phyloP scores from a whole-genome alignment of 2,797 vertebrate genomes.

The Spondyliosoma cantharus region DNA sequence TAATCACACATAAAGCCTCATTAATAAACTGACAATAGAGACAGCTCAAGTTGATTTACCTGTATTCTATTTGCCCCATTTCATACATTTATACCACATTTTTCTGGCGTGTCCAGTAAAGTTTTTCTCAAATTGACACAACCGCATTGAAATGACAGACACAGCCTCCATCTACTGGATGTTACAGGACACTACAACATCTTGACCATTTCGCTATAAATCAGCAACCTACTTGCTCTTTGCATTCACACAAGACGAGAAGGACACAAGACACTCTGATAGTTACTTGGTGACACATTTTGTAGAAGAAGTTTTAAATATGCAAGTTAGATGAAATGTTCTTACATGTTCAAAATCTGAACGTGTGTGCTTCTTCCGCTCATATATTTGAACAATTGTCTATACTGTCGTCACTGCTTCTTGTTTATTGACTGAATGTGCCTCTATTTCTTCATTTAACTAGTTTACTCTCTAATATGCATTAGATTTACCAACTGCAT shows the following conservation, averaged over 20 bases:
- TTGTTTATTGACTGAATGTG: not conserved
- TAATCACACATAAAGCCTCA: not conserved
- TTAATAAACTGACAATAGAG: not conserved
- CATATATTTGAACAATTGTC: not conserved
- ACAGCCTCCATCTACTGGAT: constrained; percentile 60
- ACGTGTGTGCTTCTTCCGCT: not conserved
- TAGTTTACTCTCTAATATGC: too few relatives aligned
- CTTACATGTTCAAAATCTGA: too few relatives aligned
- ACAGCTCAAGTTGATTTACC: not conserved
- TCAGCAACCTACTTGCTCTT: too few relatives aligned
- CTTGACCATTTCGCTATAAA: not conserved
- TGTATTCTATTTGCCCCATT: not conserved
- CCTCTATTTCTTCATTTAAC: not conserved
- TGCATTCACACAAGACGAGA: too few relatives aligned
- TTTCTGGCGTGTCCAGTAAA: not conserved
- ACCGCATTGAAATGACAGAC: not conserved
- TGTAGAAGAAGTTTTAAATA: too few relatives aligned
- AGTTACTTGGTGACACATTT: too few relatives aligned
- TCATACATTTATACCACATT: not conserved
- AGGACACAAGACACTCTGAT: too few relatives aligned
- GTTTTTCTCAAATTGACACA: not conserved
- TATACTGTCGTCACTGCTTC: not conserved
- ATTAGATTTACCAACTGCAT: not conserved
- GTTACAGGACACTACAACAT: constrained; percentile 34
- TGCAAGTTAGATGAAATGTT: too few relatives aligned